Percentiles rank a stretch among this genome's conserved stretches.
Evolutionary conservation across 2,888 invertebrate genomes (phyloP).

Genomic region (Nebria brevicollis): DNA sequence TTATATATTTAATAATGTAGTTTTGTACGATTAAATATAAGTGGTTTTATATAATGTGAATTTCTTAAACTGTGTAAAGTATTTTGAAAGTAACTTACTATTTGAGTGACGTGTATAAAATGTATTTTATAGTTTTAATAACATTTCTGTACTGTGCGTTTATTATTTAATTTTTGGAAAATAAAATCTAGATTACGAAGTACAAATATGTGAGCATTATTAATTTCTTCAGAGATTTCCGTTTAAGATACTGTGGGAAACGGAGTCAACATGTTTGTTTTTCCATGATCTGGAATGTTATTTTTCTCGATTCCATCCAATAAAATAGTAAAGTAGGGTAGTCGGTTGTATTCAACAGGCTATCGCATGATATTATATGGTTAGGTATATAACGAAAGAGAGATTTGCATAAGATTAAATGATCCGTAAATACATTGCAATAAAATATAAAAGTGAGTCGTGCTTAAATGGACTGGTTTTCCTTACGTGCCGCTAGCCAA

Average conservation of each 20-base stretch:
- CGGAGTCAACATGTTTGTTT: slow-evolving; percentile 28
- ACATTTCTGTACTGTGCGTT: too few species aligned
- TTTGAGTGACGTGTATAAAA: too few species aligned
- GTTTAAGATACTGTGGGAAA: slow-evolving; percentile 26
- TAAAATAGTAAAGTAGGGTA: slow-evolving; percentile 44
- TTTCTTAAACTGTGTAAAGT: too few species aligned
- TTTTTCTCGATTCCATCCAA: slow-evolving; percentile 28
- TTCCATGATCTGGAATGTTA: slow-evolving; percentile 25
- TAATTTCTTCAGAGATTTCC: slow-evolving; percentile 24
- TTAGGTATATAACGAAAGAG: background rate
- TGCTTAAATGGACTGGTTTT: background rate
- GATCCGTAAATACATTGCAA: slow-evolving; percentile 1
- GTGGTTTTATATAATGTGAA: too few species aligned
- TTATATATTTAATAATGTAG: too few species aligned
- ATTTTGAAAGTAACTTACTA: too few species aligned
- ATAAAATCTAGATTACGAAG: too few species aligned
- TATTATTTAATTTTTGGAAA: too few species aligned
- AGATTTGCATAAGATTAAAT: slow-evolving; percentile 1
- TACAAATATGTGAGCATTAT: background rate
- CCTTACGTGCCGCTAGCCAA: background rate
- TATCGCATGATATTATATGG: background rate
- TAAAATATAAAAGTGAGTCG: slow-evolving; percentile 1
- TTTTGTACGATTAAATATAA: too few species aligned
- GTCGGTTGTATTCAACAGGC: background rate
- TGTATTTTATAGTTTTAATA: too few species aligned